Evolutionary conservation across 2,888 invertebrate species (phyloP), one percentile per base, ranked within the genome.

Genomic region (Lordiphosa fenestrarum): DNA sequence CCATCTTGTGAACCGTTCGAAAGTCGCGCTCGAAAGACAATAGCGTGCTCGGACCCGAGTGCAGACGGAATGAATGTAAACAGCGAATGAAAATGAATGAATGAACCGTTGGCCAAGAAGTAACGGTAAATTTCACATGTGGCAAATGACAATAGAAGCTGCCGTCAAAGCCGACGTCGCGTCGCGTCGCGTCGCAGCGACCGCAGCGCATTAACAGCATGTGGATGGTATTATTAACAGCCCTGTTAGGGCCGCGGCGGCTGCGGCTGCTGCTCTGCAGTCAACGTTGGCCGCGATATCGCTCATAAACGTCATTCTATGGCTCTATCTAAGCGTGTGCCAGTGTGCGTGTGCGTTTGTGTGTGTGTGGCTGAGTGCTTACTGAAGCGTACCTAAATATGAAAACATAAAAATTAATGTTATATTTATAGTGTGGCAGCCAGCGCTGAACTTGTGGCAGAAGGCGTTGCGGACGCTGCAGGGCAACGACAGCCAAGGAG

Each of bases 331-430:
- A 66, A 74, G 33, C 60, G 37, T 33, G 55, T 55, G 53, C 61
- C 53, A 49, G 55, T 57, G 44, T 62, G 54, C 62, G 61, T 65
- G 50, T 68, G 74, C 66, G 70, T 52, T 53, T 57, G 44, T 62
- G 54, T 64, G 61, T 65, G 50, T 68, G 74, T 67, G 70, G 69
- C 77, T 57, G 76, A 63, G 44, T 73, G 76, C 47, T 83, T 66
- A 80, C 69, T 69, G 80, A 84, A 82, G 77, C 84, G 85, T 77
- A 65, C 60, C 77, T 77, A 77, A 85, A 78, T 78, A 78, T 78
- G 84, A 77, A 84, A 85, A 66, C 85, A 81, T 81, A 81, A 81
- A 81, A 81, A 84, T 85, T 85, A 81, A 81, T 81, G 85, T 81
- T 85, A 73, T 85, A 81, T 85, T 85, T 81, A 81, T 83, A 82